phyloP scores from a whole-genome alignment of 2,888 invertebrate species.

The Chrysolina haemoptera region DNA sequence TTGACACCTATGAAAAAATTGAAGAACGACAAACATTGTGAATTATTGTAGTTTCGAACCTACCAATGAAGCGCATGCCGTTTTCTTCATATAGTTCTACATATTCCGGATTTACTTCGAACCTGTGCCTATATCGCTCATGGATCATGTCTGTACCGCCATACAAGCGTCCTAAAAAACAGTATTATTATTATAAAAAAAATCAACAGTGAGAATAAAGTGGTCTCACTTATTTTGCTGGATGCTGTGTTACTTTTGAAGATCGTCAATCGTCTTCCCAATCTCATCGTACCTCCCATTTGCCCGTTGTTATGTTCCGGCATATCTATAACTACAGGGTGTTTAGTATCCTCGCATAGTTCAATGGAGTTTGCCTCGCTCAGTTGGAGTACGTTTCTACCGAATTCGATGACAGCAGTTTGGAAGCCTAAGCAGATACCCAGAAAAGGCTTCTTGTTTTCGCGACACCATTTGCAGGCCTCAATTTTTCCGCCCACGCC shows the following conservation, averaged over 20 bases:
- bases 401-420: slow-evolving; percentile 96
- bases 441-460: slow-evolving; percentile 90
- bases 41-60: slow-evolving; percentile 43
- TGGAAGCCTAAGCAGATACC: slow-evolving; percentile 99
- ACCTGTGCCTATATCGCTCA: slow-evolving; percentile 97
- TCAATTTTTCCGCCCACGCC: slow-evolving; percentile 97
- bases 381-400: slow-evolving; percentile 85
- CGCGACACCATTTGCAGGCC: slow-evolving; percentile 94
- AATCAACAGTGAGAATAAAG: background rate
- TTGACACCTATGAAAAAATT: slow-evolving; percentile 74
- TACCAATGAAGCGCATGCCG: slow-evolving; percentile 92
- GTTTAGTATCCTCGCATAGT: slow-evolving; percentile 73
- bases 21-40: background rate
- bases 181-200: background rate
- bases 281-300: slow-evolving; percentile 95
- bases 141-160: slow-evolving; percentile 85
- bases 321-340: slow-evolving; percentile 97
- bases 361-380: slow-evolving; percentile 88
- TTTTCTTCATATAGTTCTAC: slow-evolving; percentile 83
- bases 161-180: slow-evolving; percentile 79
- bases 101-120: slow-evolving; percentile 95
- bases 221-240: slow-evolving; percentile 76
- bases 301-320: slow-evolving; percentile 96
- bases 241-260: slow-evolving; percentile 76
- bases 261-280: slow-evolving; percentile 92